Base-by-base conservation (phyloP, 2,797 vertebrate species). In the Gouania willdenowi region DNA sequence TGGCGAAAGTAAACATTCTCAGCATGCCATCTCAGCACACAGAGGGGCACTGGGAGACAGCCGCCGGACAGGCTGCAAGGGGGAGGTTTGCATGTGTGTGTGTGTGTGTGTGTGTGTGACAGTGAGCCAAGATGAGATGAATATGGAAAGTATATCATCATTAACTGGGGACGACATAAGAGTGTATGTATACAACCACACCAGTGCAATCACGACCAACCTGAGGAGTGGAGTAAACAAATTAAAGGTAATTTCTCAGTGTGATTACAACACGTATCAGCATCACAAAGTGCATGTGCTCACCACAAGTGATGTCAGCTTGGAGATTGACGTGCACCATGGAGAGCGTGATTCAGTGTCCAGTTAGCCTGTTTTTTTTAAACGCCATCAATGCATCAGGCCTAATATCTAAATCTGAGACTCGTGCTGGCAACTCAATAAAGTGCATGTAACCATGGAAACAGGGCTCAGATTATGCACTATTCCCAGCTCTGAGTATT, bases 1-100 rank as follows among this genome's bases (percentile, higher is more conserved):
- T 83, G 82, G 82, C 38, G 69, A 87, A 87, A 79, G 83, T 84
- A 84, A 84, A 87, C 81, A 84, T 85, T 87, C 79, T 77, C 75
- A 79, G 79, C 83, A 86, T 86, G 81, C 85, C 83, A 81, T 77
- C 59, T 49, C 71, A 72, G 74, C 71, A 41, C 80, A 79, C 71
- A 77, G 74, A 82, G 77, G 77, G 80, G 77, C 66, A 81, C 77
- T 66, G 75, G 80, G 84, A 87, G 81, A 84, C 83, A 76, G 78
- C 73, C 61, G 59, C 40, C 52, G 58, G 75, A 75, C 66, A 68
- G 67, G 48, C 70, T 66, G 57, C 21, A 48, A 62, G 66, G 68
- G 70, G 70, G 72, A 59, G 59, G 69, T 53, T 62, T 51, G 5
- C 60, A 6, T 41, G 35, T 43, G 30, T 5, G 29, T 41, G 43